phyloP scores from a whole-genome alignment of 2,113 vertebrate species.

The Centropus unirufus region DNA sequence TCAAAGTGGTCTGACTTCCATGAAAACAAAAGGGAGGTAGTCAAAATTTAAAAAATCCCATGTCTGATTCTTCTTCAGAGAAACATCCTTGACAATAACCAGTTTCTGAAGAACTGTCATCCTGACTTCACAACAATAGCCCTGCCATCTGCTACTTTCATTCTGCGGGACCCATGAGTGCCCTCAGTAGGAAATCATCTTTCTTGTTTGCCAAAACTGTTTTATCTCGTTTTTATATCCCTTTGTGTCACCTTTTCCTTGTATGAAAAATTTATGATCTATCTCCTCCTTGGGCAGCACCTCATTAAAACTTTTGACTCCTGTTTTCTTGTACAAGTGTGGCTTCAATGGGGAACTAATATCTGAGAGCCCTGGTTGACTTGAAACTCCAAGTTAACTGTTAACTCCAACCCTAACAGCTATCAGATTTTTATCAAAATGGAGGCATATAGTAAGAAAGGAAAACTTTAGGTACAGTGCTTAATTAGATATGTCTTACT shows the following conservation, averaged over 20 bases:
- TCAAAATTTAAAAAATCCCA: background rate
- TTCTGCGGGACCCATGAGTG: background rate
- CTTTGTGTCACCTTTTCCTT: background rate
- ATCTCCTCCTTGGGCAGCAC: background rate
- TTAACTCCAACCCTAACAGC: constrained; percentile 4
- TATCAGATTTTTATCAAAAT: constrained; percentile 55
- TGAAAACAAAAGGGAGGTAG: background rate
- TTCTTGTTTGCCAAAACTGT: background rate
- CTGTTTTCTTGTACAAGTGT: background rate
- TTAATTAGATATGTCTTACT: constrained; percentile 49
- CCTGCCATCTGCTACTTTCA: background rate
- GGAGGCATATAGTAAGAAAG: background rate
- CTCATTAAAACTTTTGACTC: constrained; percentile 71
- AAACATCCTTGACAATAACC: background rate
- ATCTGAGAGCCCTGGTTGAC: background rate
- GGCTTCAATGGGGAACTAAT: constrained; percentile 10
- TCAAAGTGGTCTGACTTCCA: background rate
- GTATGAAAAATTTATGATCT: constrained; percentile 30
- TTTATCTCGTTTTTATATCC: background rate
- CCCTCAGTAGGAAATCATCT: background rate
- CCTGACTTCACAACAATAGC: background rate
- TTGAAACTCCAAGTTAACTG: background rate
- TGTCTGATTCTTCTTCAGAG: background rate
- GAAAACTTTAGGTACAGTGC: background rate
- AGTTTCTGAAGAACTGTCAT: background rate